Evolutionary conservation across 2,888 invertebrate genomes (phyloP).

Genomic region (Aphidoletes aphidimyza): DNA sequence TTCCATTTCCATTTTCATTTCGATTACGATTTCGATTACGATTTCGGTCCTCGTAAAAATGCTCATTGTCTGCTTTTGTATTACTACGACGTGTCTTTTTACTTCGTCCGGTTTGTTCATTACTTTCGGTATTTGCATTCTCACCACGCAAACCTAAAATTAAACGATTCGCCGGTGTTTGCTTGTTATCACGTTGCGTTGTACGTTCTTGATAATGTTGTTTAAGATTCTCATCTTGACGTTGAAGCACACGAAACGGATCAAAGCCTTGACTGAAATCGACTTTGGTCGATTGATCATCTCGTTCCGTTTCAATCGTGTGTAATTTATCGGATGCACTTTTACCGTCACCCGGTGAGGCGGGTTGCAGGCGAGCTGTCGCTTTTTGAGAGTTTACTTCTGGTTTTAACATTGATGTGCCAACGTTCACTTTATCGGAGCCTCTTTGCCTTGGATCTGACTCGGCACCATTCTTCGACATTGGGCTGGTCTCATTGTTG

Average conservation of each 20-base stretch:
- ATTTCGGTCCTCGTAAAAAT: conserved; percentile 24
- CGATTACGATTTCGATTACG: conserved; percentile 52
- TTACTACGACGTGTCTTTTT: background rate
- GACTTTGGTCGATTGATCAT: background rate
- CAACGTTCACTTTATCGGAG: background rate
- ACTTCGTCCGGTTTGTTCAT: background rate
- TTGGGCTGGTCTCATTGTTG: background rate
- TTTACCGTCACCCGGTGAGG: no score
- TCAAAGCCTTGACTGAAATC: conserved; percentile 47
- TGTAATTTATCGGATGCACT: background rate
- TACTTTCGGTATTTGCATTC: background rate
- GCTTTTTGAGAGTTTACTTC: background rate
- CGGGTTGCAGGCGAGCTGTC: no score
- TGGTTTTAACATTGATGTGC: background rate
- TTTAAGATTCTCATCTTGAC: conserved; percentile 21
- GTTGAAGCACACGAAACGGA: conserved; percentile 17
- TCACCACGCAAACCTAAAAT: conserved; percentile 24
- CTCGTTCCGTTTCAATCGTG: background rate
- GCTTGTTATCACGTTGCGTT: conserved; percentile 23
- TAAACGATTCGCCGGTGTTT: background rate
- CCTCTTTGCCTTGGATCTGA: background rate
- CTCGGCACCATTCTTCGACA: background rate
- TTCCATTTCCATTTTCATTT: background rate
- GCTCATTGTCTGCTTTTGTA: background rate
- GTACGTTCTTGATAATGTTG: conserved; percentile 32